Evolutionary conservation across 2,888 invertebrate species (phyloP), one percentile per base, ranked within the genome.

Genomic region (Metopia argyrocephala): DNA sequence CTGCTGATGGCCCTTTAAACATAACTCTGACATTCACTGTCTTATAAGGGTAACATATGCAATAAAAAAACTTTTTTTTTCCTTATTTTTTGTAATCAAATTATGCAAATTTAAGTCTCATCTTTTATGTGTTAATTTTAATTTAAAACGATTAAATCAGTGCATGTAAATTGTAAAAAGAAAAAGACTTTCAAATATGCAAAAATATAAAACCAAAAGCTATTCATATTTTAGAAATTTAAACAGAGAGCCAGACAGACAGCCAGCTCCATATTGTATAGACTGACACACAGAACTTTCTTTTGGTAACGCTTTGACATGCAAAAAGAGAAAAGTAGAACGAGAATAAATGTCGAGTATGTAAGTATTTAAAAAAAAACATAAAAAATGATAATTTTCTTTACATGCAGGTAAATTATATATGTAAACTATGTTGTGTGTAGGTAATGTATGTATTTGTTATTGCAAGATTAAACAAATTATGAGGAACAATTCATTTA

Each of bases 401-500:
- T 38, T 38, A 38, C 38, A 38, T 38, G 38, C 12, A 2, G 9
- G 23, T 56, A 56, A 25, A 18, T 56, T 25, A 25, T 25, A 46
- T 57, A 71, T 73, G 61, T 59, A 66, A 65, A 78, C 59, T 57
- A 64, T 74, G 66, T 25, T 23, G 2, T 46, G 23, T 45, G 56
- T 57, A 23, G 21, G 21, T 50, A 48, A 45, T 31, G 15, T 9
- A n/a, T 59, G 18, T 38, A 56, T 69, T 62, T 62, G 31, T 27
- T 57, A 21, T 62, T 28, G 59, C 69, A 69, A 70, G 78, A 69
- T 25, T 81, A 54, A 81, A 50, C 78, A 81, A 78, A 78, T 81
- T 81, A 81, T 78, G 65, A 70, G 65, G 74, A 78, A 78, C 71
- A 66, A 81, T 78, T 81, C 69, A 57, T 76, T 62, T 62, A 56